Evolutionary conservation across 2,797 vertebrate species (phyloP), one percentile per base, ranked within the genome.

Genomic region (Platyrinchus mystaceus): DNA sequence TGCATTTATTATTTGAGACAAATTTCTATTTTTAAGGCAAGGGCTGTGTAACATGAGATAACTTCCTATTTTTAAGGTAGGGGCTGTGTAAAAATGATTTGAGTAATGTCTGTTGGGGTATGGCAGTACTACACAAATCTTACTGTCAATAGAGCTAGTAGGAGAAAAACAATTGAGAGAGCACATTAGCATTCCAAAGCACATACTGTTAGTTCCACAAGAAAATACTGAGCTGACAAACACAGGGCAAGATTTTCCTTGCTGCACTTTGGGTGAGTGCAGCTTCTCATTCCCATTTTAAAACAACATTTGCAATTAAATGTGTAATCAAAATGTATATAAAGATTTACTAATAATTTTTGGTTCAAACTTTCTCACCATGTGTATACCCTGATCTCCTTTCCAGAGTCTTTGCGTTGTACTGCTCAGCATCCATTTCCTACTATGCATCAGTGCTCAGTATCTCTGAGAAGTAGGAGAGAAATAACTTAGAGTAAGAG

Each of bases 171-270:
- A 91, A 56, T 26, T 77, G 76, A 66, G 52, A 43, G 69, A 69
- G 37, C 50, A 59, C 19, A 56, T 94, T 90, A 91, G 49, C 62
- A 71, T 66, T 90, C 62, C 62, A 71, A 88, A 87, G 69, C 60
- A 63, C 55, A 87, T 52, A 44, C 20, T 47, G 9, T 50, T 85
- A 71, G 67, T 77, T 87, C 46, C 73, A 73, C 63, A 87, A 74
- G 44, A 82, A 90, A 84, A 82, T 76, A 70, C 28, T 73, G 74
- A 90, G 37, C 39, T 95, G 59, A 76, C 44, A 91, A 94, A 84
- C 39, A 37, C 14, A 41, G 50, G 43, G 34, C 71, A 71, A 46
- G 55, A 15, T 73, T 71, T 86, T 52, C 27, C 58, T 81, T 94
- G 21, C 50, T 69, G 37, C 14, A 50, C 21, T 50, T 8, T 39